Evolutionary conservation across 2,797 vertebrate genomes (phyloP), one percentile per base, ranked within the genome.

Genomic region (Fistularia tabacaria): DNA sequence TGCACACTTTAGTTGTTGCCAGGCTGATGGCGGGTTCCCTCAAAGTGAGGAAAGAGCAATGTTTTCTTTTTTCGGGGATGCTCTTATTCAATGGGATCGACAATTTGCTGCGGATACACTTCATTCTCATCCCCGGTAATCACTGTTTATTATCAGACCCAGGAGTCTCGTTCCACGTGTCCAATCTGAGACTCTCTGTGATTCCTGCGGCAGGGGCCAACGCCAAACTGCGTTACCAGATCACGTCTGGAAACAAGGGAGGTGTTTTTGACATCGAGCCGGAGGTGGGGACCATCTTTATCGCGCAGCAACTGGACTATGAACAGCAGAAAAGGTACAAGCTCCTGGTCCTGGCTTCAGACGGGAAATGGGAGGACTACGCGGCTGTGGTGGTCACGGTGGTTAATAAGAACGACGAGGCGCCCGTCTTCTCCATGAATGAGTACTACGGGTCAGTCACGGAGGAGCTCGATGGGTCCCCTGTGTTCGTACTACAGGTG

Each of bases 361-460:
- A 96, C 10, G 94, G 95, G 13, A 94, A 94, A 68, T 95, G 93
- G 94, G 94, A 97, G 70, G 93, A 95, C 73, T 93, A 93, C 11
- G 87, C 93, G 0, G 89, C 91, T 1, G 73, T 89, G 51, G 84
- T 94, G 52, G 91, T 95, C 55, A 93, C 74, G n/a, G 86, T 95
- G 57, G 76, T 93, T 8, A 95, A 96, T 80, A 93, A 93, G 85
- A 96, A 96, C 9, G 94, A 96, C 1, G 93, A 96, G 76, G 90
- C 92, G 1, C 94, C 94, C 0, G 88, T 94, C 52, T 97, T 96
- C 80, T 92, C 93, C 42, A 85, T 92, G 84, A 93, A 78, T 0
- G 93, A 96, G 69, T 96, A 96, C 84, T 93, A 94, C 37, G 93
- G 93, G 73, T 93, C 91, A 7, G 89, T 96, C 74, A 93, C 90